Evolutionary conservation across 2,113 vertebrate species (phyloP).

Genomic region (Polypterus senegalus): DNA sequence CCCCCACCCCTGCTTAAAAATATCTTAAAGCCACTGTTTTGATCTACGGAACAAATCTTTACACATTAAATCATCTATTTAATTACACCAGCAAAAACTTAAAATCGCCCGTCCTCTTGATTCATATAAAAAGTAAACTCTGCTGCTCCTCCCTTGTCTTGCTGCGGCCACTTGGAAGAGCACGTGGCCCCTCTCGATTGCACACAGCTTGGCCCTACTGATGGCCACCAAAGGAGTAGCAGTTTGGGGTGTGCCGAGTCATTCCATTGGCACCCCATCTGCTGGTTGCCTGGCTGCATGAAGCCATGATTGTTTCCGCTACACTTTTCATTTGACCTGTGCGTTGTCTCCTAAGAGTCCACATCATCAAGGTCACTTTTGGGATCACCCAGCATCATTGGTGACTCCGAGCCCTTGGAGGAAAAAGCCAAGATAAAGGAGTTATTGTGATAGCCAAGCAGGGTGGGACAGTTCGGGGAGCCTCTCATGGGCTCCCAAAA

Average conservation of each 20-base stretch:
- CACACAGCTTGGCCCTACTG: too few relatives aligned
- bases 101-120: conserved; percentile 1
- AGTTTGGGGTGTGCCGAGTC: background rate
- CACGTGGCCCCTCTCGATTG: too few relatives aligned
- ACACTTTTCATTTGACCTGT: conserved; percentile 15
- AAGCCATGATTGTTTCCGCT: conserved; percentile 32
- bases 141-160: too few relatives aligned
- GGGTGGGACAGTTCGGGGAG: background rate
- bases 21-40: conserved; percentile 81
- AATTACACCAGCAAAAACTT: conserved; percentile 52
- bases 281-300: conserved; percentile 24
- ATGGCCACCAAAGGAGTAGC: too few relatives aligned
- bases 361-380: conserved; percentile 95
- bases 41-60: conserved; percentile 71
- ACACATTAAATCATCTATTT: conserved; percentile 74
- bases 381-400: conserved; percentile 92
- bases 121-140: conserved; percentile 52
- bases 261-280: conserved; percentile 14
- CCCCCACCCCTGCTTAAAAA: conserved; percentile 52
- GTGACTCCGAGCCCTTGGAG: conserved; percentile 83
- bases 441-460: background rate
- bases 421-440: conserved; percentile 13
- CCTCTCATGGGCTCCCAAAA: too few relatives aligned
- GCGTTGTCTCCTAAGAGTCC: conserved; percentile 60
- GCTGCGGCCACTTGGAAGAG: too few relatives aligned